These are phyloP conservation scores for Drosophila sordidula DNA, from an alignment of 2,888 invertebrate genomes.

Conservation along the genomic window DNA sequence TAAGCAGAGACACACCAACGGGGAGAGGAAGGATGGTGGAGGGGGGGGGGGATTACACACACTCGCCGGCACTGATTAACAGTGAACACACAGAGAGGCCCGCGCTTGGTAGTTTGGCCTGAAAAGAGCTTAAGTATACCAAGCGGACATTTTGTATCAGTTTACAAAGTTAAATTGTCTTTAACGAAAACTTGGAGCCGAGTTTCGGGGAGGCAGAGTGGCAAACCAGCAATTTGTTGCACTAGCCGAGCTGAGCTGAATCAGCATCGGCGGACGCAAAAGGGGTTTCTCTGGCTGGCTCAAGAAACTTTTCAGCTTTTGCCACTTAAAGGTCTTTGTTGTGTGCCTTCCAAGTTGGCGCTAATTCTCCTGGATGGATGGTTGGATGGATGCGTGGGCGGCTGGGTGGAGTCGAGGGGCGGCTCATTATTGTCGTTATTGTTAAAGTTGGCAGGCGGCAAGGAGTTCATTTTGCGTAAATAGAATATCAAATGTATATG, in stretches of 20 bases:
- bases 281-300: slow-evolving; percentile 48
- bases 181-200: slow-evolving; percentile 72
- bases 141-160: slow-evolving; percentile 77
- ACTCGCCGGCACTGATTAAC: slow-evolving; percentile 10
- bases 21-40: too few species aligned
- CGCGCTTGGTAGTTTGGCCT: slow-evolving; percentile 46
- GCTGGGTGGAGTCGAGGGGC: too few species aligned
- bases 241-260: slow-evolving; percentile 30
- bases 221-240: slow-evolving; percentile 62
- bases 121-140: slow-evolving; percentile 68
- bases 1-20: slow-evolving; percentile 2
- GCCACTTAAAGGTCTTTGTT: slow-evolving; percentile 47
- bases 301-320: slow-evolving; percentile 55
- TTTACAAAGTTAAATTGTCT: slow-evolving; percentile 80
- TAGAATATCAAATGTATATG: slow-evolving; percentile 75
- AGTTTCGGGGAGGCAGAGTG: slow-evolving; percentile 31
- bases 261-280: slow-evolving; percentile 31
- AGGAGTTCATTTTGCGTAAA: slow-evolving; percentile 73
- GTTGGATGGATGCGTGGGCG: neutral
- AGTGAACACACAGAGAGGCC: neutral
- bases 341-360: slow-evolving; percentile 30
- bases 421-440: slow-evolving; percentile 75
- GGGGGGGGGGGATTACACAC: slow-evolving; percentile 4
- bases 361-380: slow-evolving; percentile 30
- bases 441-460: slow-evolving; percentile 48